A percentile compares a stretch with the other conserved stretches of the same genome.
phyloP scores from a whole-genome alignment of 2,888 invertebrate species.

The Gymnocheta viridis region DNA sequence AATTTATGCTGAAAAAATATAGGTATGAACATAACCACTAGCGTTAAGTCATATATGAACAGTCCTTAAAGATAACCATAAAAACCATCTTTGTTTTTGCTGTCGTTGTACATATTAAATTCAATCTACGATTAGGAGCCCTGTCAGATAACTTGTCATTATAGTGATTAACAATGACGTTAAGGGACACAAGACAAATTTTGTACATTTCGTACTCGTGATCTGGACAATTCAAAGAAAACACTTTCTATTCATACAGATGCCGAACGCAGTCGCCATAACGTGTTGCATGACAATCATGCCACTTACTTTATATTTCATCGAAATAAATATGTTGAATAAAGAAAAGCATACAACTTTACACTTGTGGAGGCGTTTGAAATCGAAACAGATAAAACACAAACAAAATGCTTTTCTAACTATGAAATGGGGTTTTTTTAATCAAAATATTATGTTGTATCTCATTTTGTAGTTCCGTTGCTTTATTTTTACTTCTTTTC shows the following conservation, averaged over 20 bases:
- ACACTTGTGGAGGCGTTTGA: conserved; percentile 56
- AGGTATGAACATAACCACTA: too few species aligned
- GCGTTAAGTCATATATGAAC: too few species aligned
- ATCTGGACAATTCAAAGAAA: neutral
- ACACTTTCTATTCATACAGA: conserved; percentile 12
- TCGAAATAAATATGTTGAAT: conserved; percentile 25
- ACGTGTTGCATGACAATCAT: conserved; percentile 43
- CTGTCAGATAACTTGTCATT: neutral
- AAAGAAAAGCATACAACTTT: conserved; percentile 23
- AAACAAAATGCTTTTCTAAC: conserved; percentile 7
- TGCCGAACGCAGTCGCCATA: conserved; percentile 1
- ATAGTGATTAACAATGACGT: neutral
- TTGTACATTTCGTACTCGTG: neutral
- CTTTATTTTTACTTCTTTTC: conserved; percentile 32
- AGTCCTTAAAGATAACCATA: neutral
- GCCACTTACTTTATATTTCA: conserved; percentile 35
- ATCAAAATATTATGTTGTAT: conserved; percentile 36
- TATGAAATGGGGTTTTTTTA: conserved; percentile 65
- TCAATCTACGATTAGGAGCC: neutral
- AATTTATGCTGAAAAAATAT: too few species aligned
- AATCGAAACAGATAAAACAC: conserved; percentile 58
- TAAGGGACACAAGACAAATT: neutral
- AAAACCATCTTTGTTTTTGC: neutral
- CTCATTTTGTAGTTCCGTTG: conserved; percentile 6
- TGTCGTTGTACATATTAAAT: neutral